Conservation (phyloP, 2,888 invertebrate species). For the Colostygia pectinataria region DNA sequence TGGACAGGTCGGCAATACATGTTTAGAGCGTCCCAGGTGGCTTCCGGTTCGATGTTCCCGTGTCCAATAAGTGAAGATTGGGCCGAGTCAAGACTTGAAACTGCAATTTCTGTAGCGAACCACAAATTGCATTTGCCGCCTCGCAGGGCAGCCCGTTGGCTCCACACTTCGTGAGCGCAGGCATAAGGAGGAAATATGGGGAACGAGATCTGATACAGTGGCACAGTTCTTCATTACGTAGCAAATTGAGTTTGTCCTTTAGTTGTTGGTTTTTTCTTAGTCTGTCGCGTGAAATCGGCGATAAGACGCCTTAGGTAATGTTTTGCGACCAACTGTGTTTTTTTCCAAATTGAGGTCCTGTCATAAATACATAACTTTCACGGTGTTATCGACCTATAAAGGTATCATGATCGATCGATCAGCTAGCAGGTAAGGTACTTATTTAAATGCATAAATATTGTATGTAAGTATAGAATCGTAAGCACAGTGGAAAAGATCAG, state of each 20-base stretch:
- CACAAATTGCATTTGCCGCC: constrained; percentile 70
- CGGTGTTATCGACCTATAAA: too few species aligned
- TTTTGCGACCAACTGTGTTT: too few species aligned
- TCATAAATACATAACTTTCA: too few species aligned
- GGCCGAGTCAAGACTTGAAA: constrained; percentile 39
- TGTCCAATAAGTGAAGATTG: constrained; percentile 60
- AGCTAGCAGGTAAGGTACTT: too few species aligned
- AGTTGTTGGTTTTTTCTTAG: background rate
- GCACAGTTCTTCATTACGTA: constrained; percentile 15
- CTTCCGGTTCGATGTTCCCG: constrained; percentile 26
- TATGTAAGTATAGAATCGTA: too few species aligned
- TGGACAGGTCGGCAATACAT: constrained; percentile 46
- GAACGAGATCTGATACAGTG: constrained; percentile 16
- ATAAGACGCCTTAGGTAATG: too few species aligned
- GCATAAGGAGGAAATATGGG: constrained; percentile 25
- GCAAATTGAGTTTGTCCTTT: constrained; percentile 16
- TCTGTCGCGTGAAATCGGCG: too few species aligned
- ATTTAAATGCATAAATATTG: too few species aligned
- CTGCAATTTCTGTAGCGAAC: constrained; percentile 57
- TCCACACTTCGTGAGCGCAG: constrained; percentile 39
- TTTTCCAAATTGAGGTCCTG: too few species aligned
- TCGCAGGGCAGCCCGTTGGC: constrained; percentile 43
- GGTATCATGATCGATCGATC: too few species aligned
- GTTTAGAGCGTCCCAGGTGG: constrained; percentile 41
- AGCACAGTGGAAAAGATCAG: too few species aligned